These are phyloP conservation scores for Zoanthus gigantus DNA, from an alignment of 92 coral and sea anemone species.

Conservation along the genomic window DNA sequence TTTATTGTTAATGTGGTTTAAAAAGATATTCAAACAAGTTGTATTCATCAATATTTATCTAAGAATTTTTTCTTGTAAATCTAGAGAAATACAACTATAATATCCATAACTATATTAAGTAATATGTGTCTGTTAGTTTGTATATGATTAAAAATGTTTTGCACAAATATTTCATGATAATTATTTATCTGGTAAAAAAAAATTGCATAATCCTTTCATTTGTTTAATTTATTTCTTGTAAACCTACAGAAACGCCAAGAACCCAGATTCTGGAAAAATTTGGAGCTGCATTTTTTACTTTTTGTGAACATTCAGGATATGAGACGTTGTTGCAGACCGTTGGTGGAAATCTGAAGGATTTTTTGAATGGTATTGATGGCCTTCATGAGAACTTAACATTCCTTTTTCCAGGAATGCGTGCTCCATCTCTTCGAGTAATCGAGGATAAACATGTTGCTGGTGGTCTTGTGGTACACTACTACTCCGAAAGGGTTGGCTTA, in stretches of 20 bases:
- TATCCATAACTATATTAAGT: no score
- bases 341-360: constrained; percentile 90
- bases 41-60: no score
- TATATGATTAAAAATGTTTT: no score
- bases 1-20: no score
- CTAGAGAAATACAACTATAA: no score
- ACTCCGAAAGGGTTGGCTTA: constrained; percentile 92
- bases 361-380: constrained; percentile 87
- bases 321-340: constrained; percentile 81
- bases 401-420: constrained; percentile 93
- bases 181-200: no score
- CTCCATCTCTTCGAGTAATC: constrained; percentile 93
- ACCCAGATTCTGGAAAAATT: constrained; percentile 85
- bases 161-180: no score
- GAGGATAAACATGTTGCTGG: constrained; percentile 74
- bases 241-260: constrained; percentile 70
- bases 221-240: no score
- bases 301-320: constrained; percentile 83
- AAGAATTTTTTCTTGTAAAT: no score
- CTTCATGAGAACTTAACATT: constrained; percentile 91
- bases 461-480: constrained; percentile 79
- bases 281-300: constrained; percentile 88
- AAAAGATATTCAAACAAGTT: no score
- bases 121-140: no score
- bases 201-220: no score